A percentile compares a stretch with the other conserved stretches of the same genome.
Conservation (phyloP, 2,797 vertebrate species). For the Chaetophractus vellerosus region DNA sequence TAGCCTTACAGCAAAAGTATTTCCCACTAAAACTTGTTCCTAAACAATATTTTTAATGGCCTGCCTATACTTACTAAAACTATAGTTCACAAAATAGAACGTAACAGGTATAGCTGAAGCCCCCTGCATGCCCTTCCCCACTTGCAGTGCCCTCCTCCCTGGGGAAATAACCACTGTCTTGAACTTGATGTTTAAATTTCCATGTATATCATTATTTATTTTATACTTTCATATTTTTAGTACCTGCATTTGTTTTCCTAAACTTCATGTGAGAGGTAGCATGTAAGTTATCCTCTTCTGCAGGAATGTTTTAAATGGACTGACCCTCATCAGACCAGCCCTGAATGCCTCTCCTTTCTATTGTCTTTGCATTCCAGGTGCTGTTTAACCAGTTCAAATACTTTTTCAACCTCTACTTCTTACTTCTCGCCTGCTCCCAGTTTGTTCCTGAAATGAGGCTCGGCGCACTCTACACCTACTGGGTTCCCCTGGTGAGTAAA, state of each 20-base stretch:
- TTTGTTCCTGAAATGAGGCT: conserved; percentile 97
- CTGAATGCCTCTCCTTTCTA: not conserved
- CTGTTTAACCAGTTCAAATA: conserved; percentile 99
- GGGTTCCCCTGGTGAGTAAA: conserved; percentile 97
- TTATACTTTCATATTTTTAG: not conserved
- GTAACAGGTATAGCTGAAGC: rapidly evolving
- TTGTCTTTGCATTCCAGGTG: conserved; percentile 90
- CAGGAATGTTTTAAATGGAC: not conserved
- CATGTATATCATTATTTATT: not conserved
- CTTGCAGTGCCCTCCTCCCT: not conserved
- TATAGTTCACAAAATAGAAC: not conserved
- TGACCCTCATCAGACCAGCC: rapidly evolving
- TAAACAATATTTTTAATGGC: not conserved
- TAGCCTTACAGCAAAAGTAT: not conserved
- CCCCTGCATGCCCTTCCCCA: rapidly evolving
- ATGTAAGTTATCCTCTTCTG: rapidly evolving
- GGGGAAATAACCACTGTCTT: not conserved
- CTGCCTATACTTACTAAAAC: not conserved
- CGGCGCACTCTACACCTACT: conserved; percentile 98
- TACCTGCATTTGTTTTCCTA: not conserved
- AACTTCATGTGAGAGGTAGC: rapidly evolving
- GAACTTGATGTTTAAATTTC: not conserved
- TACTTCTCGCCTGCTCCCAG: conserved; percentile 98
- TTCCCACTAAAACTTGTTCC: not conserved
- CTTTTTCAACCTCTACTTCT: conserved; percentile 99